These are phyloP conservation scores for Pangasius krempfi DNA, from an alignment of 2,797 vertebrate species.

Conservation along the genomic window DNA sequence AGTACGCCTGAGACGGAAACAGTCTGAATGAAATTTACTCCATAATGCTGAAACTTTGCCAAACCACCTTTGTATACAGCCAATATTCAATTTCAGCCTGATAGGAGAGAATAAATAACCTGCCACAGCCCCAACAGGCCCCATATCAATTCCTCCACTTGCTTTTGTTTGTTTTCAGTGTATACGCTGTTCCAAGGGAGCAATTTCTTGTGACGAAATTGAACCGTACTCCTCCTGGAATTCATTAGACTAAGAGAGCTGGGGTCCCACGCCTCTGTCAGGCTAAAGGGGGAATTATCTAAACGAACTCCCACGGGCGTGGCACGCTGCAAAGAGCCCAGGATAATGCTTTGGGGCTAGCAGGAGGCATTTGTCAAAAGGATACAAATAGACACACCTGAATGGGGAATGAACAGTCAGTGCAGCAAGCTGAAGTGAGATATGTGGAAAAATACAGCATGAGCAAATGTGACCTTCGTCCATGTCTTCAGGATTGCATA, in stretches of 20 bases:
- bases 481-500: not conserved
- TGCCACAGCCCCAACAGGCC: conserved; percentile 54
- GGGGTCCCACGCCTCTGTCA: conserved; percentile 55
- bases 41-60: conserved; percentile 2
- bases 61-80: not conserved
- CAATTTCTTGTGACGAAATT: conserved; percentile 75
- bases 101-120: conserved; percentile 27
- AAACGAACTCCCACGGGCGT: conserved; percentile 60
- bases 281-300: conserved; percentile 58
- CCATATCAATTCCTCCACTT: conserved; percentile 73
- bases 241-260: conserved; percentile 74
- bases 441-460: not conserved
- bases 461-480: not conserved
- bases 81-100: conserved; percentile 3
- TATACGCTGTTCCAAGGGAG: conserved; percentile 71
- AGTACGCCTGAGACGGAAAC: conserved; percentile 4
- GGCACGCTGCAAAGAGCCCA: conserved; percentile 33
- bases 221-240: conserved; percentile 73
- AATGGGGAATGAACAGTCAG: conserved; percentile 49
- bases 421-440: conserved; percentile 49
- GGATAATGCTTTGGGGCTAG: conserved; percentile 50
- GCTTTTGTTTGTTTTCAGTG: conserved; percentile 76
- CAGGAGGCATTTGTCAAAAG: conserved; percentile 40
- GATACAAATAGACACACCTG: conserved; percentile 55
- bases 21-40: not conserved